A percentile compares a stretch with the other conserved stretches of the same genome.
These are phyloP conservation scores for Aeoliscus strigatus DNA, from an alignment of 2,797 vertebrate genomes.

Conservation along the genomic window DNA sequence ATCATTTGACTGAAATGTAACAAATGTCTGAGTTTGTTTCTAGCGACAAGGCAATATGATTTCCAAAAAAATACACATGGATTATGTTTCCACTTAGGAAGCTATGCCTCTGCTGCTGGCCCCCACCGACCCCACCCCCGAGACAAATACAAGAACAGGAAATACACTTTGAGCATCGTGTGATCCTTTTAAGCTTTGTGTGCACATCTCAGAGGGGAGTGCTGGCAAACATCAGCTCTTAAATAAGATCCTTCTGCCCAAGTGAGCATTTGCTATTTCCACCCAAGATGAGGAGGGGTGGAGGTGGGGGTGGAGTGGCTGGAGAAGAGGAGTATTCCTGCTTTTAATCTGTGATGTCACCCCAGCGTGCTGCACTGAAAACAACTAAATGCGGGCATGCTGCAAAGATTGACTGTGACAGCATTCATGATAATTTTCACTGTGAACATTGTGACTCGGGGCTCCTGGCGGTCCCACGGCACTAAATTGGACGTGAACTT, in stretches of 20 bases:
- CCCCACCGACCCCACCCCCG: no score
- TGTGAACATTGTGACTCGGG: no score
- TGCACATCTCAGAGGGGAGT: constrained; percentile 37
- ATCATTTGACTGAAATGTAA: constrained; percentile 38
- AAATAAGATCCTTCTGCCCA: constrained; percentile 47
- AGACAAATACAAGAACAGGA: constrained; percentile 33
- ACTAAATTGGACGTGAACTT: constrained; percentile 27
- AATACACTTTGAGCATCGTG: constrained; percentile 40
- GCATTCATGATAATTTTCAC: no score
- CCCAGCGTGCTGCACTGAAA: no score
- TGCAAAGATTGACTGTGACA: constrained; percentile 3
- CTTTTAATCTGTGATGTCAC: no score
- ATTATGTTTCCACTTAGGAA: no score
- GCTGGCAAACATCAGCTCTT: constrained; percentile 35
- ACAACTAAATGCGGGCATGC: no score
- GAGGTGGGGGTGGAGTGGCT: accelerated
- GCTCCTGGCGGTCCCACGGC: neutral
- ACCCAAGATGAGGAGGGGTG: neutral
- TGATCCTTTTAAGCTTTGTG: constrained; percentile 50
- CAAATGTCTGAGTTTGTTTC: no score
- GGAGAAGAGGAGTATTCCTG: no score
- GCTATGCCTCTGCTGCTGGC: no score
- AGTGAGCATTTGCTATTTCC: constrained; percentile 46
- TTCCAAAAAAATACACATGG: no score
- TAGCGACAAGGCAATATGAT: no score